Base-by-base conservation (phyloP, 2,888 invertebrate genomes). In the Maniola hyperantus region DNA sequence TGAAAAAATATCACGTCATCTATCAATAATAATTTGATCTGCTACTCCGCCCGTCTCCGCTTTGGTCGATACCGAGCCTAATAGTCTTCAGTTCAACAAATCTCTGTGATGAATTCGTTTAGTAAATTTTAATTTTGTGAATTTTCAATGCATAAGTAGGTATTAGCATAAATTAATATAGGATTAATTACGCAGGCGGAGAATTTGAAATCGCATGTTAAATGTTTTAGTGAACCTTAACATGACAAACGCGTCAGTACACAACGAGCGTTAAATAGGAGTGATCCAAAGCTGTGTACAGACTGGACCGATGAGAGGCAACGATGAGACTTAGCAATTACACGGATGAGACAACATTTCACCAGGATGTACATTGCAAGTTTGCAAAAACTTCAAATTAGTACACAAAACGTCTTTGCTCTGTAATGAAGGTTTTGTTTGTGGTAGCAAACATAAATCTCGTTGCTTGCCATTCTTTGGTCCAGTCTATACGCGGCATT, bases 81-180 rank as follows among this genome's bases (percentile, higher is more conserved):
- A 61, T 83, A 77, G 79, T 82, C 78, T 81, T 79, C 82, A 84
- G 83, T 83, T 72, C 83, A 83, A 86, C 84, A 85, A 86, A 85
- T 87, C 86, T 89, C 89, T 91, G 90, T 91, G 90, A 91, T 89
- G 87, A 88, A 88, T 85, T 88, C 82, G 83, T 84, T 81, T 89
- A 89, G 84, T 79, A 79, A 84, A 83, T 83, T 83, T 67, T 79
- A 80, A 74, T 77, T 71, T 74, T 83, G 79, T 81, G 78, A 79
- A 84, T 83, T 81, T 82, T 84, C 85, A 88, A 86, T 88, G 87
- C 84, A 84, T 85, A 72, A 65, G 69, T 74, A 72, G 72, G 68
- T 79, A 44, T 2, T 83, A 80, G 79, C 73, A 74, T 70, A 61
- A 67, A 61, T 64, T 73, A 65, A 65, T 75, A 73, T 80, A 79